Evolutionary conservation across 2,113 vertebrate genomes (phyloP).

Genomic region (Corythornis madagascariensis): DNA sequence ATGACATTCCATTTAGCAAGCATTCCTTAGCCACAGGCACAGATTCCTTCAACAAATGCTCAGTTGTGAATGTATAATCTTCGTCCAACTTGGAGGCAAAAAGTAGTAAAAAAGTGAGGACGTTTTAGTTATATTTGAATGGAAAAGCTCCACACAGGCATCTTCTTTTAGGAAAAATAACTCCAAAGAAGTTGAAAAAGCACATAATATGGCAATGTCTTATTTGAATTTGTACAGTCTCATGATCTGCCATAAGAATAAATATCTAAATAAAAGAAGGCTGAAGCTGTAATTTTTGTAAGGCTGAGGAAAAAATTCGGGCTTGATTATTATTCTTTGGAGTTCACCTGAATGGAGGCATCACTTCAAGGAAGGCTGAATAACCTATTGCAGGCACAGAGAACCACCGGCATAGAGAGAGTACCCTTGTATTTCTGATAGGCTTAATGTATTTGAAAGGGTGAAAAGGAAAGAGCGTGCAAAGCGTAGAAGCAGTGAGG

Average conservation of each 20-base stretch:
- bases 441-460: neutral
- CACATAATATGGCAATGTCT: accelerated
- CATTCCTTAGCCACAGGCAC: constrained; percentile 18
- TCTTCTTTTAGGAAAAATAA: neutral
- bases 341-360: neutral
- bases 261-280: neutral
- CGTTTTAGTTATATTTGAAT: neutral
- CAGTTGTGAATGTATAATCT: neutral
- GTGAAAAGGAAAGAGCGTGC: no score
- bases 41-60: neutral
- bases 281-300: neutral
- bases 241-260: neutral
- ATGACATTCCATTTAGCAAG: constrained; percentile 47
- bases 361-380: neutral
- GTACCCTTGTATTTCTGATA: neutral
- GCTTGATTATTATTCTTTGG: neutral
- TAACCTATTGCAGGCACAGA: neutral
- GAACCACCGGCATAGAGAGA: neutral
- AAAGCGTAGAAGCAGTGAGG: neutral
- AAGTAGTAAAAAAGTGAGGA: neutral
- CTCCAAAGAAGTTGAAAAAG: neutral
- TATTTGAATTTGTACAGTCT: neutral
- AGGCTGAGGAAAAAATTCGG: neutral
- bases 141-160: neutral
- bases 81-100: neutral